A percentile compares a stretch with the other conserved stretches of the same genome.
phyloP scores from a whole-genome alignment of 2,888 invertebrate species.

The Brenthis daphne region DNA sequence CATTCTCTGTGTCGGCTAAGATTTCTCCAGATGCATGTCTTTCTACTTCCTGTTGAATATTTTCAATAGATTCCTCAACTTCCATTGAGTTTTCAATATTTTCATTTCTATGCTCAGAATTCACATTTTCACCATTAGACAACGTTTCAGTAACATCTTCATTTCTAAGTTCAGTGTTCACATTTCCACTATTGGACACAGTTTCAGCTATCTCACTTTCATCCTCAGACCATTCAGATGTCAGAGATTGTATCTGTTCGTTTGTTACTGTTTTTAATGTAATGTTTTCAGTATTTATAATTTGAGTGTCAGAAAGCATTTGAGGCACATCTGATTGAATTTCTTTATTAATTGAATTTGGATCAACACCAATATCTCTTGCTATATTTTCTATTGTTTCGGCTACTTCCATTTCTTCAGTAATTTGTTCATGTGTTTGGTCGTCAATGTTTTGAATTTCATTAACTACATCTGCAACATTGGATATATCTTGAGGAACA shows the following conservation, averaged over 20 bases:
- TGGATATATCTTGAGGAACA: conserved; percentile 11
- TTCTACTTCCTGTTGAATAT: conserved; percentile 74
- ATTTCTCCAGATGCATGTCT: conserved; percentile 50
- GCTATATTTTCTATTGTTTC: conserved; percentile 42
- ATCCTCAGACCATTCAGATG: conserved; percentile 72
- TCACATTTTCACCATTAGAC: conserved; percentile 8
- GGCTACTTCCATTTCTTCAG: conserved; percentile 33
- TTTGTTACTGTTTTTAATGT: conserved; percentile 44
- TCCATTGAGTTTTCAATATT: conserved; percentile 45
- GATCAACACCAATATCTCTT: conserved; percentile 32
- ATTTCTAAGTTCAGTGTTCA: conserved; percentile 15
- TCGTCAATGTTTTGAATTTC: conserved; percentile 4
- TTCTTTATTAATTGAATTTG: conserved; percentile 13
- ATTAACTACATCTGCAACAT: conserved; percentile 5
- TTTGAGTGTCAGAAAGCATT: conserved; percentile 9
- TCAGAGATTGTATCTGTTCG: conserved; percentile 55
- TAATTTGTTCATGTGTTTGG: not conserved
- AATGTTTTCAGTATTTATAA: conserved; percentile 11
- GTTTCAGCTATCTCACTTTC: conserved; percentile 51
- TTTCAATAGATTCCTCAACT: conserved; percentile 74
- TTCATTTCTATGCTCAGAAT: conserved; percentile 18
- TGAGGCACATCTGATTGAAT: conserved; percentile 13
- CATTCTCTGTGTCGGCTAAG: conserved; percentile 18
- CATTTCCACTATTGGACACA: conserved; percentile 15
- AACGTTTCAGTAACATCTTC: conserved; percentile 43